Evolutionary conservation across 1,140 invertebrate species (phyloP), one percentile per base, ranked within the genome.

Genomic region (Ostrea edulis): DNA sequence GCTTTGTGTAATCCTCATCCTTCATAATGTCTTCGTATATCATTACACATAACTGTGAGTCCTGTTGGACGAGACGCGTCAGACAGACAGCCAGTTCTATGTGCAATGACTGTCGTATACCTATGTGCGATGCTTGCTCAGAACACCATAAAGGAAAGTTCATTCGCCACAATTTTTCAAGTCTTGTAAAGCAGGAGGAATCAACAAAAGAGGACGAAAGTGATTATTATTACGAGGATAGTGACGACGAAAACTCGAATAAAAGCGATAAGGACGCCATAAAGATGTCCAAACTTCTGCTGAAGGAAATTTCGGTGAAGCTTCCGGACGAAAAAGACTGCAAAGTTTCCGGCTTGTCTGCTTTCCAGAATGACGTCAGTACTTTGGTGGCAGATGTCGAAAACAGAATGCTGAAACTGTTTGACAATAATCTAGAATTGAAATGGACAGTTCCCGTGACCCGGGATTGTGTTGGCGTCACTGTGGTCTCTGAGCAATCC

Each of bases 31-130:
- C 68, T 77, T 77, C 68, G 17, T 35, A 77, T 77, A 35, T 77
- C 25, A 77, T 77, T 29, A 77, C 68, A 25, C 68, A 77, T 14
- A 77, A 77, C 14, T 77, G 68, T 25, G 68, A 77, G 29, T 29
- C 25, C 29, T 77, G 68, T 77, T 77, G 68, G 68, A 77, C 68
- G 9, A 35, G 68, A 25, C 68, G 68, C 9, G 68, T 77, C 29
- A 77, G 68, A 77, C 68, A 77, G 68, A 77, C 68, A 25, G 68
- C 68, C 22, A 77, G 68, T 35, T 25, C 29, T 29, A 77, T 77
- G 68, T 77, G 68, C 68, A 77, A 77, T 77, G 68, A 77, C 25
- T 77, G 68, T 12, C 68, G 68, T 29, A 77, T 77, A 77, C 68
- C 68, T 0, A 29, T 77, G 25, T 77, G 68, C 25, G 68, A 77